phyloP scores from a whole-genome alignment of 2,888 invertebrate species.

The Tachystola acroxantha region DNA sequence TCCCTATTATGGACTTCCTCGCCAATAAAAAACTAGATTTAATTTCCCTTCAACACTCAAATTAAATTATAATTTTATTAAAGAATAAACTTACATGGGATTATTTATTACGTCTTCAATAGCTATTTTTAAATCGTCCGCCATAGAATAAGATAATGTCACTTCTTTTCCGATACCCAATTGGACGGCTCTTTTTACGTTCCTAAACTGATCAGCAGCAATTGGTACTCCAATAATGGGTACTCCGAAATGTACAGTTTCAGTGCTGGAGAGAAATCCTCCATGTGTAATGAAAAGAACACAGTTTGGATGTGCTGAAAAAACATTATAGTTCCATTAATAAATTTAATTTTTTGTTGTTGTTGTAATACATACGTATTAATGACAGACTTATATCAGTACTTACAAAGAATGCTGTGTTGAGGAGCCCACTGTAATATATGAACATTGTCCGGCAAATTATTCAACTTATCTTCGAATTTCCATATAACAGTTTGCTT shows the following conservation, averaged over 20 bases:
- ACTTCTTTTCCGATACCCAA: constrained; percentile 40
- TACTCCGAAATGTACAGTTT: constrained; percentile 42
- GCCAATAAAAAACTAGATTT: too few species aligned
- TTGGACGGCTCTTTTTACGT: constrained; percentile 34
- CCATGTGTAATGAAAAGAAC: constrained; percentile 56
- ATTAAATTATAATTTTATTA: too few species aligned
- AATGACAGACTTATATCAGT: not conserved
- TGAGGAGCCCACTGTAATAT: constrained; percentile 50
- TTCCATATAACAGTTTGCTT: constrained; percentile 59
- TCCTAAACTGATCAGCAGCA: constrained; percentile 48
- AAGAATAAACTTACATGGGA: constrained; percentile 2
- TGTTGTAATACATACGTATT: not conserved
- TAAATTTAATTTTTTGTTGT: not conserved
- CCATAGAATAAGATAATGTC: constrained; percentile 27
- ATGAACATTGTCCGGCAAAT: constrained; percentile 42
- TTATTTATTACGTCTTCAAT: constrained; percentile 32
- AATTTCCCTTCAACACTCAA: too few species aligned
- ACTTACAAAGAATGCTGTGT: constrained; percentile 34
- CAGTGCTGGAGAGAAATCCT: constrained; percentile 49
- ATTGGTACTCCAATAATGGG: constrained; percentile 54
- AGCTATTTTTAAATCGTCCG: constrained; percentile 25
- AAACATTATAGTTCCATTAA: not conserved
- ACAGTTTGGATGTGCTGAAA: constrained; percentile 54
- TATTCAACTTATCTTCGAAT: constrained; percentile 38
- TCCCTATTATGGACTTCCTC: too few species aligned